These are phyloP conservation scores for Laspeyria flexula DNA, from an alignment of 2,888 invertebrate genomes.

Conservation along the genomic window DNA sequence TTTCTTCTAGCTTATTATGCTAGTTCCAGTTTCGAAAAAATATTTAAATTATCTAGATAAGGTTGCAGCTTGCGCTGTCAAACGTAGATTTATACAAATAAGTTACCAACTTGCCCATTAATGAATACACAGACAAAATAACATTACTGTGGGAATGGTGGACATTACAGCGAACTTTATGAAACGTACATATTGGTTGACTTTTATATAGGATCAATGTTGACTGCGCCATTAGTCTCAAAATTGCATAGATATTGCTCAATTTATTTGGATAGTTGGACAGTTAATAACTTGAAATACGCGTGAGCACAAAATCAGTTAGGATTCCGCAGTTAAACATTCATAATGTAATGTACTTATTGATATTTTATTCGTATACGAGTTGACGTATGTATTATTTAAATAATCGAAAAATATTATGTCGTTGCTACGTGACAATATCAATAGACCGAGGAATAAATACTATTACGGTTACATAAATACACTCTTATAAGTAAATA, in stretches of 20 bases:
- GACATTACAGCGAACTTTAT: neutral
- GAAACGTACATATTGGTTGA: neutral
- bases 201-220: neutral
- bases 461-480: too few relatives aligned
- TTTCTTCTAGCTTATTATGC: slow-evolving; percentile 10
- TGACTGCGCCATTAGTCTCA: neutral
- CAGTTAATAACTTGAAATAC: neutral
- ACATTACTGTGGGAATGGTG: neutral
- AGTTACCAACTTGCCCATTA: slow-evolving; percentile 1
- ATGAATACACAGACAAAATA: neutral
- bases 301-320: neutral
- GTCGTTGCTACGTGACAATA: too few relatives aligned
- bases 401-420: too few relatives aligned
- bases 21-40: too few relatives aligned
- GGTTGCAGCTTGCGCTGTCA: too few relatives aligned
- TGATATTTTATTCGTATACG: too few relatives aligned
- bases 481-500: too few relatives aligned
- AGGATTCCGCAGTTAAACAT: neutral
- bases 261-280: neutral
- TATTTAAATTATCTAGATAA: too few relatives aligned
- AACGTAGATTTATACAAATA: neutral
- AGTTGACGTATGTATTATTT: too few relatives aligned
- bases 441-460: too few relatives aligned
- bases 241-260: neutral
- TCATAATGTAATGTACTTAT: too few relatives aligned